phyloP scores from a whole-genome alignment of 2,888 invertebrate genomes.

The Scrobipalpa atriplicella region DNA sequence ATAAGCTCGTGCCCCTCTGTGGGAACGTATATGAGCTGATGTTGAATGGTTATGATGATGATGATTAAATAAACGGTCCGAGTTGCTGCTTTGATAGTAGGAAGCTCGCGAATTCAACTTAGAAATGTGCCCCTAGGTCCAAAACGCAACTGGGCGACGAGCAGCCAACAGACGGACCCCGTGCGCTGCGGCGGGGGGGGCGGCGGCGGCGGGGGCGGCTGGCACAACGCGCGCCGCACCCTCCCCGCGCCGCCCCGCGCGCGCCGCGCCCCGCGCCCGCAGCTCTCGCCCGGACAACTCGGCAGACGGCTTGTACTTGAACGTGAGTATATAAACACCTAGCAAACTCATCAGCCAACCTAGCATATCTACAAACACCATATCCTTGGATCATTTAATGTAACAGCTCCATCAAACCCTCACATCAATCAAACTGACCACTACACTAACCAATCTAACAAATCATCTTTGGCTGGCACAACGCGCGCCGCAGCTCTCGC shows the following conservation, averaged over 20 bases:
- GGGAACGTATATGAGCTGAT: no score
- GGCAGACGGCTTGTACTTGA: slow-evolving; percentile 34
- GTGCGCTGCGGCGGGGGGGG: slow-evolving; percentile 27
- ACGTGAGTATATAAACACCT: neutral
- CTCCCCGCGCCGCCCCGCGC: slow-evolving; percentile 33
- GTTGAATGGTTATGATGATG: no score
- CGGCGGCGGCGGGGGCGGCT: slow-evolving; percentile 30
- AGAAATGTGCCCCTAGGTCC: slow-evolving; percentile 42
- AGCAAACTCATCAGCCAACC: no score
- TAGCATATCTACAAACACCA: no score
- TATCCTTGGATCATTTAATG: neutral
- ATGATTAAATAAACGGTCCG: no score
- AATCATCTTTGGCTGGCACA: no score
- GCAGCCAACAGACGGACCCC: slow-evolving; percentile 34
- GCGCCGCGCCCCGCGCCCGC: slow-evolving; percentile 31
- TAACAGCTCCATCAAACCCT: neutral
- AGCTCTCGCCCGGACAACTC: slow-evolving; percentile 67
- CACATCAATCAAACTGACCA: neutral
- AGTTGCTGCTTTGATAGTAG: no score
- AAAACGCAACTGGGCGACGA: slow-evolving; percentile 63
- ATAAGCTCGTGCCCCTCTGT: no score
- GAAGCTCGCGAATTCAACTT: no score
- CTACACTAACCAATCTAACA: neutral
- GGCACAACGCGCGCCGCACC: slow-evolving; percentile 33
- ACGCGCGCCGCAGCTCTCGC: no score